Conservation (phyloP, 1,140 invertebrate species). For the Scaptomyza graminum region DNA sequence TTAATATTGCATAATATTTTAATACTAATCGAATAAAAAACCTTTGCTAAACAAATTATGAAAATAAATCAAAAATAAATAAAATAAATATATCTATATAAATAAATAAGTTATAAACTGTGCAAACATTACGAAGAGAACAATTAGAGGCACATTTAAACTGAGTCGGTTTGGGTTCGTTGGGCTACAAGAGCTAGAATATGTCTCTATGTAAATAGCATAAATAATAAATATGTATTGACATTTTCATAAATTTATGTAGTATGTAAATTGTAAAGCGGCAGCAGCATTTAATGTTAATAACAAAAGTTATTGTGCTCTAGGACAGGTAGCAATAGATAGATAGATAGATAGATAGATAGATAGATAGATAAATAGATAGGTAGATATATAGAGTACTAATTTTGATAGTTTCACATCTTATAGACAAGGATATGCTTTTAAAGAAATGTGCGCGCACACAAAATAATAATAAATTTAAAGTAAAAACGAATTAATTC, state of each 20-base stretch:
- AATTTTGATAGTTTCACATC: conserved; percentile 23
- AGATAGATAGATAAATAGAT: conserved; percentile 22
- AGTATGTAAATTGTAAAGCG: conserved; percentile 48
- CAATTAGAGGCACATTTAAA: conserved; percentile 44
- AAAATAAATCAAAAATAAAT: conserved; percentile 22
- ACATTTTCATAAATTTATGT: conserved; percentile 10
- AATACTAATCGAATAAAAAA: conserved; percentile 53
- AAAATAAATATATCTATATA: conserved; percentile 8
- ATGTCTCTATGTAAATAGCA: conserved; percentile 25
- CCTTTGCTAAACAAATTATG: conserved; percentile 22
- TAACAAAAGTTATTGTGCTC: conserved; percentile 61
- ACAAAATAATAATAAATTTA: conserved; percentile 55
- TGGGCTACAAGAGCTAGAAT: conserved; percentile 25
- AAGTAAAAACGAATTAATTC: conserved; percentile 30
- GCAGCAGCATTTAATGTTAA: conserved; percentile 63
- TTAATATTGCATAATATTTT: conserved; percentile 60
- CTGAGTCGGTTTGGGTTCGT: conserved; percentile 29
- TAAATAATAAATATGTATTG: conserved; percentile 15
- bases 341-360: conserved; percentile 40
- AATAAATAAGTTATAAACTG: conserved; percentile 27
- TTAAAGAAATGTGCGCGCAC: conserved; percentile 56
- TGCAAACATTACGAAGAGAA: conserved; percentile 41
- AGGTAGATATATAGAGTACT: conserved; percentile 31
- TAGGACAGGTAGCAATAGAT: conserved; percentile 50
- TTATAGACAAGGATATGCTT: conserved; percentile 50